Evolutionary conservation across 2,797 vertebrate genomes (phyloP), one percentile per base, ranked within the genome.

Genomic region (Eulemur mongoz): DNA sequence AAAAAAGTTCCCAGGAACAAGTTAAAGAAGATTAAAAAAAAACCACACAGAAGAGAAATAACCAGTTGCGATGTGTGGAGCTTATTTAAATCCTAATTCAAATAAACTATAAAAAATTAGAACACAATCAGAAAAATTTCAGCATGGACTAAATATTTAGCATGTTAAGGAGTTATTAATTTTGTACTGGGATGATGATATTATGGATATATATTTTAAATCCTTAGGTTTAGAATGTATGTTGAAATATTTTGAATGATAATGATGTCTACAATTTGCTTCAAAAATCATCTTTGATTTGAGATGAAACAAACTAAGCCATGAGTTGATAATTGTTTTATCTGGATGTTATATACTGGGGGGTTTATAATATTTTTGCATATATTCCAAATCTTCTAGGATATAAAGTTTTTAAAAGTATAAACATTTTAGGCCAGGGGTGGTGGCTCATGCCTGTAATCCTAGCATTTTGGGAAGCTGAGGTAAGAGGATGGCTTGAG

Each of bases 301-400:
- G 65, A 89, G 32, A 89, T 85, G 52, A 95, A 91, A 88, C 70
- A 80, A 84, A 93, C 61, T 69, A 93, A 92, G 2, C 23, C 18
- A 15, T 12, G 4, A 80, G 20, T 59, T 93, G 70, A 65, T 63
- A 30, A 43, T 82, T 67, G 5, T n/a, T 84, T 83, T 57, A 40
- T 40, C 61, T 72, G 59, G 43, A 57, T 93, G 20, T 75, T 63
- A 25, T 72, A 4, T 88, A 14, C 14, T 69, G 0, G 43, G 23
- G 23, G 6, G 10, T 6, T 72, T 78, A 70, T 61, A n/a, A 52
- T 72, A 15, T 67, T 87, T 91, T 94, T 95, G 48, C 38, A 25
- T 61, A 1, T 81, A 48, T 91, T 81, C 70, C 45, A 91, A 91
- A 82, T 83, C 6, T 83, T 91, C 38, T 27, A 35, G 82, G n/a